Evolutionary conservation across 1,140 invertebrate species (phyloP).

Genomic region (Brachionus paranguensis): DNA sequence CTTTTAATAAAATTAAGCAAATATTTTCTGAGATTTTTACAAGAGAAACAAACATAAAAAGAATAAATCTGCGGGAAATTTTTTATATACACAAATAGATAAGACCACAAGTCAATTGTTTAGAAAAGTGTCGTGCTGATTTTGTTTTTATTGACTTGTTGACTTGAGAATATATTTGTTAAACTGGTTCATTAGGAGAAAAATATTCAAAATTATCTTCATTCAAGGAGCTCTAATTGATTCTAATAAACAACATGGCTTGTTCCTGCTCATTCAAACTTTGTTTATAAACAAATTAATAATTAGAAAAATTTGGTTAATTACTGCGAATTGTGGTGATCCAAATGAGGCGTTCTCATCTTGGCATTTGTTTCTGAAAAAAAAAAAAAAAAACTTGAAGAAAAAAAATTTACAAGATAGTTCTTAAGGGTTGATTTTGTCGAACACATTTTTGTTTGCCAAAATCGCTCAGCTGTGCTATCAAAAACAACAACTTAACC

Average conservation of each 20-base stretch:
- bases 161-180: conserved; percentile 13
- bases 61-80: conserved; percentile 4
- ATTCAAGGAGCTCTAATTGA: background rate
- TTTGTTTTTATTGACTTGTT: conserved; percentile 38
- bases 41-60: conserved; percentile 17
- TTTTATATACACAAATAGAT: background rate
- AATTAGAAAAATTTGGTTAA: conserved; percentile 21
- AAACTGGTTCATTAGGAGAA: conserved; percentile 2
- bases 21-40: background rate
- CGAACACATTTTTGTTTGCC: background rate
- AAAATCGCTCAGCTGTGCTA: conserved; percentile 22
- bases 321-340: conserved; percentile 4
- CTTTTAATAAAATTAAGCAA: conserved; percentile 17
- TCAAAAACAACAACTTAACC: background rate
- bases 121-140: conserved; percentile 37
- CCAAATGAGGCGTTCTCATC: conserved; percentile 1
- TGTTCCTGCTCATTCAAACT: background rate
- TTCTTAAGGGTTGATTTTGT: background rate
- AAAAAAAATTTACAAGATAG: background rate
- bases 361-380: background rate
- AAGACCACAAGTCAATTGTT: conserved; percentile 34
- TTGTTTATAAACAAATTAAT: conserved; percentile 28
- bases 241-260: conserved; percentile 19
- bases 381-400: background rate
- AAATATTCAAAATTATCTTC: background rate